These are phyloP conservation scores for Acanthiza pusilla DNA, from an alignment of 2,797 vertebrate genomes.

Conservation along the genomic window DNA sequence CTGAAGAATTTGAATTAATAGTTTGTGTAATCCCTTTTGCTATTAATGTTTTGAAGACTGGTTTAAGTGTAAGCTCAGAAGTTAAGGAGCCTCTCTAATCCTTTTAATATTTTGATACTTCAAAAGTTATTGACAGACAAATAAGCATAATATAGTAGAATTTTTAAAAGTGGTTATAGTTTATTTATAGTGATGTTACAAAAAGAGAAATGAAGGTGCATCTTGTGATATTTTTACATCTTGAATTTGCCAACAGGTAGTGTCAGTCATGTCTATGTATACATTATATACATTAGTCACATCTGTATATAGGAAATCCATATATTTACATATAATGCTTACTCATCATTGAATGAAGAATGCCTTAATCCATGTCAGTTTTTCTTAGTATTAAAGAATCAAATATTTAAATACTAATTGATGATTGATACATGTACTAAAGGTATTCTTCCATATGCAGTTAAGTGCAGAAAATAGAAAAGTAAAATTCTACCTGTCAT, in stretches of 20 bases:
- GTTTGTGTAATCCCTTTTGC: constrained; percentile 13
- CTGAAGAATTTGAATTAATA: constrained; percentile 3
- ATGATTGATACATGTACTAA: neutral
- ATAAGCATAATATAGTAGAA: neutral
- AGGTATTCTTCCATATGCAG: neutral
- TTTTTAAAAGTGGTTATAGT: neutral
- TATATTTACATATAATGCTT: neutral
- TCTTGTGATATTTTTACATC: neutral
- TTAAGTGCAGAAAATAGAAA: neutral
- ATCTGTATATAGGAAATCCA: neutral
- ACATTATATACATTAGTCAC: neutral
- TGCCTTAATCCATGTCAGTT: neutral
- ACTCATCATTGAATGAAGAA: neutral
- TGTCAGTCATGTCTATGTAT: neutral
- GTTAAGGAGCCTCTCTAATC: constrained; percentile 18
- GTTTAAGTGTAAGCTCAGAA: constrained; percentile 1
- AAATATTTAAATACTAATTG: neutral
- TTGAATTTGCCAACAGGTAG: neutral
- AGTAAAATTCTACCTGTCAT: neutral
- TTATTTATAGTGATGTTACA: neutral
- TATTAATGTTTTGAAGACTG: constrained; percentile 37
- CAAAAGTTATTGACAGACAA: constrained; percentile 30
- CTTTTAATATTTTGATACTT: constrained; percentile 34
- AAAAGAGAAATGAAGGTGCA: neutral
- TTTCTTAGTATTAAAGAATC: neutral